Evolutionary conservation across 2,797 vertebrate genomes (phyloP).

Genomic region (Neopelma chrysocephalum): DNA sequence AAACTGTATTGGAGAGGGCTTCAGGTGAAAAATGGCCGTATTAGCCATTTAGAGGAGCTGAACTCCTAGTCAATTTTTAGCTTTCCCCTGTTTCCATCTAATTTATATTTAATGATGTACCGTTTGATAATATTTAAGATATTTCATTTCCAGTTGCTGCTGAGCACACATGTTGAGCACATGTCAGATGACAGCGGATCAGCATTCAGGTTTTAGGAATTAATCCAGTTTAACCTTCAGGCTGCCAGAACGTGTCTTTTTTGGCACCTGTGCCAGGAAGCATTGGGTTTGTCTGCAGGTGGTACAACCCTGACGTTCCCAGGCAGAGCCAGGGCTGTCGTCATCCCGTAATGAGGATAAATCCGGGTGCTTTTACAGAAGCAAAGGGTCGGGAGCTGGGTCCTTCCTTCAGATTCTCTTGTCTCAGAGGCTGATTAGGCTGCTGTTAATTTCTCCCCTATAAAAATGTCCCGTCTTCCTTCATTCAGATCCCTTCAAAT

Average conservation of each 20-base stretch:
- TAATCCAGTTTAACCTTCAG: constrained; percentile 29
- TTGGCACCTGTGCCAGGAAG: background rate
- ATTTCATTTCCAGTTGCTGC: background rate
- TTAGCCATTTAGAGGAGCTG: constrained; percentile 63
- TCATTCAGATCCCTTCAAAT: background rate
- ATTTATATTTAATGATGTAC: constrained; percentile 68
- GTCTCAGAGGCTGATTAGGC: background rate
- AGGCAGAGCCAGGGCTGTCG: background rate
- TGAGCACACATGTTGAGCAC: constrained; percentile 30
- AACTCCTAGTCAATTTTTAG: constrained; percentile 75
- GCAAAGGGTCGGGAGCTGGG: background rate
- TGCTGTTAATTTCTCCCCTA: constrained; percentile 2
- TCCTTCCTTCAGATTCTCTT: background rate
- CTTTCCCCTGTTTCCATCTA: constrained; percentile 66
- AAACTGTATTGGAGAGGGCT: constrained; percentile 75
- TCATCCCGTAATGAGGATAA: background rate
- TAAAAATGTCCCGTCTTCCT: background rate
- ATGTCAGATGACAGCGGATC: background rate
- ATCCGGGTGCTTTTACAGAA: background rate
- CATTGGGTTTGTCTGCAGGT: background rate
- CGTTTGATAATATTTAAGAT: constrained; percentile 60
- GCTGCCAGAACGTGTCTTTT: background rate
- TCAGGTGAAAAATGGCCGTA: constrained; percentile 75
- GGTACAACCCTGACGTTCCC: background rate
- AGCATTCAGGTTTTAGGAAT: background rate